A percentile compares a stretch with the other conserved stretches of the same genome.
Conservation (phyloP, 2,797 vertebrate genomes). For the Tarsius wallacei region DNA sequence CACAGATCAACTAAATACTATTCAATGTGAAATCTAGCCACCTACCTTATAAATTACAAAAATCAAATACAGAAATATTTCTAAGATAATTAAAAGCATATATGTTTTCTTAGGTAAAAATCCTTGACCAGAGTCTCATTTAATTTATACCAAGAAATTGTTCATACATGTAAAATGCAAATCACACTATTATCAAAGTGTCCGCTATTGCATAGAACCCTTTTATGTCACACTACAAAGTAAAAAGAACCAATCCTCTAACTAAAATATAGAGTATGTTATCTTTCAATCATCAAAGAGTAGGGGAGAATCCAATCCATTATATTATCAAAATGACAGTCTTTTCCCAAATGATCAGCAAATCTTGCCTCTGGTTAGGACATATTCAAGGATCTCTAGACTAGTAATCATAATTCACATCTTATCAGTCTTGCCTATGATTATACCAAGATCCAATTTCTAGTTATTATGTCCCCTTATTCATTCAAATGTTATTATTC, state of each 20-base stretch:
- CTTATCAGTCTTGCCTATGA: neutral
- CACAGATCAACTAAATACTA: neutral
- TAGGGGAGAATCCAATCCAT: neutral
- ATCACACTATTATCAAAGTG: neutral
- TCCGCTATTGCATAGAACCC: neutral
- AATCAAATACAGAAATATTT: neutral
- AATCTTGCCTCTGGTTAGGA: neutral
- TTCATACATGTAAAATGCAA: neutral
- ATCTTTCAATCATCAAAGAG: neutral
- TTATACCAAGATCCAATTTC: neutral
- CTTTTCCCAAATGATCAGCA: neutral
- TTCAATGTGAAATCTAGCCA: neutral
- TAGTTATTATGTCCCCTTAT: neutral
- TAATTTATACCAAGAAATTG: neutral
- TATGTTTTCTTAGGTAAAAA: neutral
- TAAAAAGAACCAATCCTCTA: neutral
- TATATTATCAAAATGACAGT: neutral
- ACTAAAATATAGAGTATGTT: neutral
- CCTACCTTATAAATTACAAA: neutral
- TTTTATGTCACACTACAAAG: neutral
- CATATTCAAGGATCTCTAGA: neutral
- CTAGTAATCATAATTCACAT: neutral
- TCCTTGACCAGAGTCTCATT: neutral
- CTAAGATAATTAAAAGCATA: neutral
- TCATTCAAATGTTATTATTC: neutral